Evolutionary conservation across 2,888 invertebrate species (phyloP), one percentile per base, ranked within the genome.

Genomic region (Eubasilissa splendida): DNA sequence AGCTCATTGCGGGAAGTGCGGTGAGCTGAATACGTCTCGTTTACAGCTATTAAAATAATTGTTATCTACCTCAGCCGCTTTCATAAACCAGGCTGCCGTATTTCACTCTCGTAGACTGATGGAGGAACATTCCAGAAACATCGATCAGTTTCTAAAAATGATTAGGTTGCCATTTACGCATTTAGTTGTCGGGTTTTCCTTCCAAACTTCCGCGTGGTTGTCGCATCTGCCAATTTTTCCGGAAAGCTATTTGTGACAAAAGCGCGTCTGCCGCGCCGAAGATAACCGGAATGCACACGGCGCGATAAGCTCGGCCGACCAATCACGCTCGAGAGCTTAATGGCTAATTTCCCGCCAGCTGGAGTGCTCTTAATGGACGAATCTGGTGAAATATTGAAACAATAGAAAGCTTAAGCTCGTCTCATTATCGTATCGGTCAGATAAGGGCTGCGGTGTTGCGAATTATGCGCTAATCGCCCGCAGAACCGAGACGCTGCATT

Each of bases 331-430:
- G 50, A 79, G 63, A 54, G 59, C 42, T 76, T 79, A 63, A 76
- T 63, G 60, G 58, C 33, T 59, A 68, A 53, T 79, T 79, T 53
- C 66, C 50, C 42, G 9, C 42, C 12, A 53, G 11, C 14, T 68
- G 68, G 60, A 77, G 77, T 75, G 79, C 76, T 52, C 42, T 81
- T 78, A 81, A 81, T 78, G 77, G 80, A 73, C 63, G 59, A 80
- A 73, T 73, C 71, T 80, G 80, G 73, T 73, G 80, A 71, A 77
- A 80, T 65, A 76, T 76, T 63, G 60, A 76, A 76, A 63, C 76
- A 76, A 58, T 56, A 52, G 60, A 78, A 22, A 63, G 76, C 65
- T 59, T 76, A 33, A 70, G 71, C 33, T 5, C n/a, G 58, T 58
- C 58, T 11, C 58, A 9, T 58, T 58, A 58, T 10, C 8, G n/a